phyloP scores from a whole-genome alignment of 2,113 vertebrate species.

The Oxyruncus cristatus region DNA sequence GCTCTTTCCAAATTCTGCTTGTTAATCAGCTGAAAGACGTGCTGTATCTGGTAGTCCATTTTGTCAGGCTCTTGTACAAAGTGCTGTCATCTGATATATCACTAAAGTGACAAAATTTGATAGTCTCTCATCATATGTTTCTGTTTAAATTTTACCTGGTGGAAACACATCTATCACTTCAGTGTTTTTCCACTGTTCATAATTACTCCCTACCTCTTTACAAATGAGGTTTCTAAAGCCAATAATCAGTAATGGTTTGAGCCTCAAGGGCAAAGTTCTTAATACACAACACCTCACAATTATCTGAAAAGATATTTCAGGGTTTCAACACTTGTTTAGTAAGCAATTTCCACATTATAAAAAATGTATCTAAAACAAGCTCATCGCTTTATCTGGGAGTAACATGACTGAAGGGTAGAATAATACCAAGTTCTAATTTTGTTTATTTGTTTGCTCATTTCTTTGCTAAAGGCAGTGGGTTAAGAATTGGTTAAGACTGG shows the following conservation, averaged over 20 bases:
- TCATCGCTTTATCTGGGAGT: not conserved
- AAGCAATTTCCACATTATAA: not conserved
- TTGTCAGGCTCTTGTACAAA: not conserved
- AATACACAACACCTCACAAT: not conserved
- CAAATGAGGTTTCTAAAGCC: not conserved
- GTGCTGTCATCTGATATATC: not conserved
- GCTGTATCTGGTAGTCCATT: not conserved
- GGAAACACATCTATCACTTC: not conserved
- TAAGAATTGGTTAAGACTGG: not conserved
- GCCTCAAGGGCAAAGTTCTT: not conserved
- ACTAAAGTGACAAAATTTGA: not conserved
- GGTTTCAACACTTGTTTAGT: not conserved
- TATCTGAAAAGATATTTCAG: not conserved
- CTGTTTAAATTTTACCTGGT: not conserved
- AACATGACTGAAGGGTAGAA: not conserved
- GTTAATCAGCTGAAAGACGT: not conserved
- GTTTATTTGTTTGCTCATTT: not conserved
- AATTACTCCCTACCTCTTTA: not conserved
- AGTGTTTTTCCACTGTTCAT: not conserved
- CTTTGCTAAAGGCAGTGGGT: not conserved
- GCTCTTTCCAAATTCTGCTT: not conserved
- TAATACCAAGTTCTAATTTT: not conserved
- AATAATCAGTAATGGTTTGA: not conserved
- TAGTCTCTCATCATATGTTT: not conserved
- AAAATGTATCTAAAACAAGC: not conserved